Base-by-base conservation (phyloP, 1,140 invertebrate genomes). In the Calycopis cecrops region DNA sequence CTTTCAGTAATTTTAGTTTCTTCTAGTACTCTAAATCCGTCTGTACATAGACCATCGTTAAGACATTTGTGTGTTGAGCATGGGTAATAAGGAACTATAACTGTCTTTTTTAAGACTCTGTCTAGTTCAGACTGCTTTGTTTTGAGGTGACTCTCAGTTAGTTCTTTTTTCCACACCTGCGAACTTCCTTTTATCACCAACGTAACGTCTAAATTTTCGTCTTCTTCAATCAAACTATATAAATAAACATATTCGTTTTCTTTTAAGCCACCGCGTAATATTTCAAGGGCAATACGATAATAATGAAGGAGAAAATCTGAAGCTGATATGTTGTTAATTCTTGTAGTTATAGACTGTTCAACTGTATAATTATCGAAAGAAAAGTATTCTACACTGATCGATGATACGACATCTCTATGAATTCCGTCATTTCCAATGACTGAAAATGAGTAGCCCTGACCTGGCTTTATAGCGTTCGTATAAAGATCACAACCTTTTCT, bases 401-500 rank as follows among this genome's bases (percentile, higher is more conserved):
- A 94, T 6, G 96, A 98, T 14, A 92, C 86, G 0, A 98, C 97
- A 80, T 96, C 92, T 9, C 90, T 88, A 73, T 97, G 96, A 58
- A 92, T 91, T 2, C 97, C 97, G 85, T 99, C 97, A 77, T 95
- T 97, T 1, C 96, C 96, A 6, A 92, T 92, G 0, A 98, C 91
- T 49, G 91, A 93, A 59, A 98, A 88, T 0, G 93, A 92, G 69
- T 93, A 93, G 6, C 91, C 92, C 60, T 91, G 87, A n/a, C 89
- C 91, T 55, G 92, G 90, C 60, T 90, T 92, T 38, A 93, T 91
- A 73, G 90, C 90, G 17, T 88, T 89, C 21, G 93, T 91, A 67
- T 94, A 92, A 59, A 98, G 89, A 76, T 96, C 92, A 78, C 97
- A 98, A 18, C 90, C 92, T 44, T 88, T 88, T 14, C 92, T 92